Conservation (phyloP, 2,888 invertebrate genomes). For the Drosophila buzzatii region DNA sequence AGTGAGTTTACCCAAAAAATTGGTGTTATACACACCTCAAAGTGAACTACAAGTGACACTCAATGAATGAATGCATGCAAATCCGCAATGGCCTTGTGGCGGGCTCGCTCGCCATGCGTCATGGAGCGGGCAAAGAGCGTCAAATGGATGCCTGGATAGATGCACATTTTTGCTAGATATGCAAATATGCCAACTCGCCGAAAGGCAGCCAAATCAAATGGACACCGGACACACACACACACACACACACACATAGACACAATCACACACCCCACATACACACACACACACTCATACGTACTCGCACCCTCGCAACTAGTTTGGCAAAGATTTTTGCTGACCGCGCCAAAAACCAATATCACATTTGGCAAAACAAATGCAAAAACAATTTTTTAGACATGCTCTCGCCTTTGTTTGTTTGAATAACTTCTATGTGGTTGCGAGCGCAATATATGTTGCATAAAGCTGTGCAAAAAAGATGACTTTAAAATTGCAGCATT, state of each 20-base stretch:
- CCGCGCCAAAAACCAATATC: conserved; percentile 33
- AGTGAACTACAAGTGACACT: conserved; percentile 29
- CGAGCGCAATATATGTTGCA: neutral
- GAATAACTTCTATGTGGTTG: conserved; percentile 4
- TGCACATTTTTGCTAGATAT: conserved; percentile 21
- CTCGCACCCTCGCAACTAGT: neutral
- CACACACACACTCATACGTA: neutral
- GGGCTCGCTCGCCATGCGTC: conserved; percentile 11
- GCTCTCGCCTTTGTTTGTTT: conserved; percentile 16
- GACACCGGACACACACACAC: conserved; percentile 2
- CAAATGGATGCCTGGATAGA: conserved; percentile 8
- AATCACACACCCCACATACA: neutral
- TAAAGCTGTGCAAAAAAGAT: neutral
- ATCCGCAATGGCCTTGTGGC: conserved; percentile 11
- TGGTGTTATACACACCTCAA: conserved; percentile 19
- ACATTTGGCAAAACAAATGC: conserved; percentile 26
- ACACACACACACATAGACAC: neutral
- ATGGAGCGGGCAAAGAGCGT: conserved; percentile 26
- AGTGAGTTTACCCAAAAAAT: conserved; percentile 1
- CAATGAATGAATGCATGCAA: conserved; percentile 24
- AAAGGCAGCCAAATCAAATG: conserved; percentile 32
- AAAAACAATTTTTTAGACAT: conserved; percentile 12
- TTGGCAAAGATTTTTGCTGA: conserved; percentile 21
- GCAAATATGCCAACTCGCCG: conserved; percentile 31
- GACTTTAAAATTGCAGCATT: neutral